Base-by-base conservation (phyloP, 2,113 vertebrate species). In the Podarcis muralis region DNA sequence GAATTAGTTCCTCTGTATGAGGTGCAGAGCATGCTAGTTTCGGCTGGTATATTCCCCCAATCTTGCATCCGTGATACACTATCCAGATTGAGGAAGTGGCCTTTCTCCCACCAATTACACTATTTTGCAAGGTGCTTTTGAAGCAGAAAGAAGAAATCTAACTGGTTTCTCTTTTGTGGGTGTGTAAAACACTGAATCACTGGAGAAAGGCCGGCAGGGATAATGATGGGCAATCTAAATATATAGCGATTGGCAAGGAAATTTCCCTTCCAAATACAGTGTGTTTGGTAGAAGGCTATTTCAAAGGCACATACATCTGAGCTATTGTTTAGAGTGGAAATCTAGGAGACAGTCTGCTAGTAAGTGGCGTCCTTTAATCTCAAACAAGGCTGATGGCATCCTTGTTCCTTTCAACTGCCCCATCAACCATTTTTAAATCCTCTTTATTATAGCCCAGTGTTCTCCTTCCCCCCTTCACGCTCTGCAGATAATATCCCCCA, bases 121-220 rank as follows among this genome's bases (percentile, higher is more conserved):
- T 53, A 48, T 12, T 53, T 53, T 53, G 48, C 48, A 53, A 53
- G 48, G 48, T 53, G 11, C 9, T 53, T 53, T 53, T 53, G 48
- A 53, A 53, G 48, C 48, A 53, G 76, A 22, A 91, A 92, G 87
- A 89, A 71, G 3, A 48, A 15, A 81, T 89, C 87, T 71, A 77
- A 93, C 93, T 84, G 71, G 65, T 57, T 88, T 91, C 57, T 86
- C 78, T 88, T 93, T 86, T 72, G 40, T 89, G 59, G 15, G 86
- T 85, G 53, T 74, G 66, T 87, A 90, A 91, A 94, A 88, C 81
- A 76, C 40, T 88, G 87, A 93, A 86, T 83, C 80, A 79, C n/a
- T 81, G 11, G 15, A 79, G 87, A 89, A 89, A 76, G 2, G 11
- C 37, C 23, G 68, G 88, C 66, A 8, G 68, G 20, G 68, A 87